Evolutionary conservation across 2,113 vertebrate species (phyloP).

Genomic region (Macquaria ambigua): DNA sequence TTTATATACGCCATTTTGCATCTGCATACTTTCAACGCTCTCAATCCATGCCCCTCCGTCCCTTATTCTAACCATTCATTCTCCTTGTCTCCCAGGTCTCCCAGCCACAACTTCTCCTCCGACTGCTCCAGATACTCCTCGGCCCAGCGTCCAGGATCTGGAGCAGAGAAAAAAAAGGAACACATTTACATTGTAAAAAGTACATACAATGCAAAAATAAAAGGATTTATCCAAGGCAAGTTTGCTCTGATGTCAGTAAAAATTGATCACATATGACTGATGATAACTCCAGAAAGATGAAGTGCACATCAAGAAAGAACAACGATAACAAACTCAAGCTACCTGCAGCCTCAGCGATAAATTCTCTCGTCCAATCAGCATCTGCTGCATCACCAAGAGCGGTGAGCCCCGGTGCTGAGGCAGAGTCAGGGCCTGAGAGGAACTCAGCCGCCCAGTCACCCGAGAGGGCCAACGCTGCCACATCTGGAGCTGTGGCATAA

Average conservation of each 20-base stretch:
- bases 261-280: constrained; percentile 19
- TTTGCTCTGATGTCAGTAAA: constrained; percentile 12
- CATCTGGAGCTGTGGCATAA: constrained; percentile 89
- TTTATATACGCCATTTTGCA: constrained; percentile 5
- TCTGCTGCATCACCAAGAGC: constrained; percentile 87
- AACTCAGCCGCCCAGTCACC: constrained; percentile 97
- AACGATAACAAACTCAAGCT: constrained; percentile 24
- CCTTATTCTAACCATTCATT: constrained; percentile 84
- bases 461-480: constrained; percentile 95
- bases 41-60: background rate
- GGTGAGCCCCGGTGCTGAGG: constrained; percentile 83
- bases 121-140: constrained; percentile 98
- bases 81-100: constrained; percentile 91
- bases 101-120: constrained; percentile 97
- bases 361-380: constrained; percentile 96
- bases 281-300: constrained; percentile 11
- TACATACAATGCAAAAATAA: background rate
- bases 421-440: constrained; percentile 86
- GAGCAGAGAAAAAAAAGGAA: constrained; percentile 3
- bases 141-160: constrained; percentile 97
- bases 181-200: too few species aligned
- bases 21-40: background rate
- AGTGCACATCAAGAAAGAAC: background rate
- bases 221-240: background rate
- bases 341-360: constrained; percentile 97